Conservation (phyloP, 2,888 invertebrate genomes). For the Lasius platythorax region DNA sequence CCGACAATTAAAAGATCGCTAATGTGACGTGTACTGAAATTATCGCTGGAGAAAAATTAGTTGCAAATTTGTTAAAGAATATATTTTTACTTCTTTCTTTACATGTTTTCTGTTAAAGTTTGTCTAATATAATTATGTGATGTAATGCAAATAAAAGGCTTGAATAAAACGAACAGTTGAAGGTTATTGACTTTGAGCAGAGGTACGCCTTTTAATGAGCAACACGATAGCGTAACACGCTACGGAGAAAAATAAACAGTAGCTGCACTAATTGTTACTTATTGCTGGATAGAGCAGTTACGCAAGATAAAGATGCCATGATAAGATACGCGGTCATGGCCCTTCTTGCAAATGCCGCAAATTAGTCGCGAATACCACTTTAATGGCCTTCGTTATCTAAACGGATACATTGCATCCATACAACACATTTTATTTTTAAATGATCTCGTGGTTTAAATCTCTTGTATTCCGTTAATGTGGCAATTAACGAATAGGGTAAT, state of each 20-base stretch:
- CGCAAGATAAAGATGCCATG: constrained; percentile 33
- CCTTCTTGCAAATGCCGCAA: constrained; percentile 39
- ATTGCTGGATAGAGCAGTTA: constrained; percentile 61
- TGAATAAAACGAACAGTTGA: constrained; percentile 19
- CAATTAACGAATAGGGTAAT: constrained; percentile 22
- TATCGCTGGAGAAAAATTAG: not conserved
- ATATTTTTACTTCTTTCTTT: not conserved
- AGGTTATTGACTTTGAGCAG: constrained; percentile 21
- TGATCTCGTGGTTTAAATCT: constrained; percentile 18
- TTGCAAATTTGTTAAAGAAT: constrained; percentile 1
- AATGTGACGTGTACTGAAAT: not conserved
- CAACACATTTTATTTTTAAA: constrained; percentile 36
- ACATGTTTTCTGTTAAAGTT: not conserved
- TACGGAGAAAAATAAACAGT: constrained; percentile 35
- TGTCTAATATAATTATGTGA: not conserved
- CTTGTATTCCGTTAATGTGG: constrained; percentile 40
- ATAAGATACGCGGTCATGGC: constrained; percentile 34
- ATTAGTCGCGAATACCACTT: constrained; percentile 35
- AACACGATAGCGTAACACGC: constrained; percentile 20
- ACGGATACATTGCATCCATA: not conserved
- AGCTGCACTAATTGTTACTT: constrained; percentile 66
- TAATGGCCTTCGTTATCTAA: constrained; percentile 39
- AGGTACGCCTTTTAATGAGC: constrained; percentile 29
- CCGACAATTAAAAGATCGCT: not conserved
- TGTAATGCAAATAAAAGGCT: constrained; percentile 13